A percentile compares a stretch with the other conserved stretches of the same genome.
Evolutionary conservation across 2,797 vertebrate genomes (phyloP).

Genomic region (Crax fasciolata): DNA sequence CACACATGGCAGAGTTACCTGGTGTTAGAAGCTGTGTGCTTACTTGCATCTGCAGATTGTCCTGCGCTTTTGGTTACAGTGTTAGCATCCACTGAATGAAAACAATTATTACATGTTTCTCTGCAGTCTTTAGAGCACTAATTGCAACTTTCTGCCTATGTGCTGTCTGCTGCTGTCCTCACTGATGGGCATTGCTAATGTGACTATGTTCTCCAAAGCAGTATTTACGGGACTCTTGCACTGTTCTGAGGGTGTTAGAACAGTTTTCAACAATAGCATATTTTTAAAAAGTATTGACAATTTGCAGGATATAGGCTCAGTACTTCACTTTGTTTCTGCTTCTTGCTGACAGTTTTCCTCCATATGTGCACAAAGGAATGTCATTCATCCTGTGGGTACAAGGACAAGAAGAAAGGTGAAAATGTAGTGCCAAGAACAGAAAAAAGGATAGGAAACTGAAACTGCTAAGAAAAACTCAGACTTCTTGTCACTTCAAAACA

Average conservation of each 20-base stretch:
- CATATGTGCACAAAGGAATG: background rate
- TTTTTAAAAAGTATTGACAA: conserved; percentile 5
- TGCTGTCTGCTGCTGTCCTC: background rate
- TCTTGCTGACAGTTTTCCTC: conserved; percentile 1
- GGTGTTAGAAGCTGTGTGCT: background rate
- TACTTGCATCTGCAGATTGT: background rate
- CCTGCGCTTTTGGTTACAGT: background rate
- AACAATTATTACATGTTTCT: rapidly evolving
- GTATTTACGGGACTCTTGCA: background rate
- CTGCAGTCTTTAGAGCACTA: background rate
- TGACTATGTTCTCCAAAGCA: background rate
- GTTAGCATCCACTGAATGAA: background rate
- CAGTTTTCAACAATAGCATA: background rate
- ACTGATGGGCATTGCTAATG: background rate
- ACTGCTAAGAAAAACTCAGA: background rate
- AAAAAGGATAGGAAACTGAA: background rate
- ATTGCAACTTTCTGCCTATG: background rate
- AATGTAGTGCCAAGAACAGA: background rate
- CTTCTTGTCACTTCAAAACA: background rate
- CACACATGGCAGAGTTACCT: background rate
- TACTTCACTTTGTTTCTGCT: background rate
- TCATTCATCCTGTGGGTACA: background rate
- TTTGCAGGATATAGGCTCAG: background rate
- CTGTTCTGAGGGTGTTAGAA: background rate
- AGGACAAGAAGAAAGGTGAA: background rate